Percentiles rank a stretch among this genome's conserved stretches.
Conservation (phyloP, 2,888 invertebrate species). For the Platypus cylindrus region DNA sequence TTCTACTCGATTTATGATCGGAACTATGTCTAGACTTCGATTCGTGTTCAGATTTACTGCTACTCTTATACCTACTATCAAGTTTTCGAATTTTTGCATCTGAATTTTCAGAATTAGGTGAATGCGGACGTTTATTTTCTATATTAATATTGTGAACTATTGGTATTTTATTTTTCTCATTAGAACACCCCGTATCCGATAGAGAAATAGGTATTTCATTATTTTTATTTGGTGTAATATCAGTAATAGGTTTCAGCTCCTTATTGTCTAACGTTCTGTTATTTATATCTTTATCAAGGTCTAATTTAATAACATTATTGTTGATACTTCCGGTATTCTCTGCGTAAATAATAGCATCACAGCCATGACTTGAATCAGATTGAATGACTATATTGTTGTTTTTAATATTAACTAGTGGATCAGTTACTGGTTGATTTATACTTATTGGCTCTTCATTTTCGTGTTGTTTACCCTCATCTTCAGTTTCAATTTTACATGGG, state of each 20-base stretch:
- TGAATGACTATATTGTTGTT: conserved; percentile 7
- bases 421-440: conserved; percentile 9
- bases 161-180: too few species aligned
- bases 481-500: conserved; percentile 6
- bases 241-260: conserved; percentile 4
- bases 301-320: conserved; percentile 19
- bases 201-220: too few species aligned
- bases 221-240: conserved; percentile 2
- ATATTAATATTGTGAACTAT: too few species aligned
- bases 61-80: too few species aligned
- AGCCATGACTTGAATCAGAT: conserved; percentile 9
- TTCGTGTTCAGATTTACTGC: conserved; percentile 11
- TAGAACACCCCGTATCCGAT: too few species aligned
- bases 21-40: conserved; percentile 13
- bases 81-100: too few species aligned
- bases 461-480: conserved; percentile 6
- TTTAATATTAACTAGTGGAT: conserved; percentile 6
- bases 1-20: too few species aligned
- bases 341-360: conserved; percentile 10
- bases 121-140: too few species aligned
- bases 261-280: too few species aligned
- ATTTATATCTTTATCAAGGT: too few species aligned
- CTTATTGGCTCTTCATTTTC: conserved; percentile 7
- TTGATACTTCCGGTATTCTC: conserved; percentile 19
- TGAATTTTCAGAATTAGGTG: too few species aligned